Base-by-base conservation (phyloP, 2,797 vertebrate genomes). In the Phataginus tricuspis region DNA sequence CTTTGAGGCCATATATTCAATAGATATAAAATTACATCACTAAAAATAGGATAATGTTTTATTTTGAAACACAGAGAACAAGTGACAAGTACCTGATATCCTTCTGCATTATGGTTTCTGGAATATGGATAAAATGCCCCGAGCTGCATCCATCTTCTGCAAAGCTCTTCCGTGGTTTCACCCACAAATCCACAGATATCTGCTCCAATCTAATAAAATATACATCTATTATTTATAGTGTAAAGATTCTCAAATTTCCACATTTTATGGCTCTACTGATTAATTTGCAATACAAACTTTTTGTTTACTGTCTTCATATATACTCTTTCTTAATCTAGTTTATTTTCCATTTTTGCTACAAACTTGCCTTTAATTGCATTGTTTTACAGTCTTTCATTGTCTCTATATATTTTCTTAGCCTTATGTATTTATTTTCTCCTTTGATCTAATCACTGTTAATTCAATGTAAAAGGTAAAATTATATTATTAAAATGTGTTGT, bases 121-220 rank as follows among this genome's bases (percentile, higher is more conserved):
- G 99, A 99, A 98, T 99, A 99, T 4, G 99, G 99, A 96, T 99
- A 99, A 99, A 99, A 99, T 1, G 99, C 99, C 75, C 99, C 99
- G 85, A 99, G 98, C 98, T 99, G 99, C 99, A 99, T 99, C 99
- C 99, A 99, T n/a, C 99, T 98, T 29, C 98, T 98, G 91, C 99
- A 99, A 25, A 99, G 98, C 71, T 99, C 99, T 98, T 99, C 99
- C 2, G 98, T 96, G 16, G 98, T 97, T 68, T 99, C 0, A 2
- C 98, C 99, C 93, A 98, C 98, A 98, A 99, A 99, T 23, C 99
- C 99, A 98, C 99, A 99, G 97, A 99, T 99, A 97, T 99, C 99
- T 27, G 99, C 99, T 66, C 99, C 99, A 13, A 99, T 99, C 99
- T 99, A 98, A 89, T 23, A 96, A 96, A 7, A 91, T 57, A 68